A percentile compares a stretch with the other conserved stretches of the same genome.
Conservation (phyloP, 2,113 vertebrate genomes). For the Pseudonaja textilis region DNA sequence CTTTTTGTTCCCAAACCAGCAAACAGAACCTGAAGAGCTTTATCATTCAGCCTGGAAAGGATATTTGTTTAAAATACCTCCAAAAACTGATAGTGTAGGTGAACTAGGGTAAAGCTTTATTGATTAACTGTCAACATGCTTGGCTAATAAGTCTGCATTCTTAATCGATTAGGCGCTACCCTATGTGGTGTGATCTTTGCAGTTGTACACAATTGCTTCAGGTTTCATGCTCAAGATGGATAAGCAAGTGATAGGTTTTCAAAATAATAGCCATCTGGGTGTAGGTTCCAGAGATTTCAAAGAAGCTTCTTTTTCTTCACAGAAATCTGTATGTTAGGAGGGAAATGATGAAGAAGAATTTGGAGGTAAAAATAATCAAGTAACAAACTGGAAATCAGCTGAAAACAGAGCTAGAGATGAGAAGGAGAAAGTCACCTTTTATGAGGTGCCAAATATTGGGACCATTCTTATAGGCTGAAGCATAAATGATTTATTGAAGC, state of each 20-base stretch:
- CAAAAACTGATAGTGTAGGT: neutral
- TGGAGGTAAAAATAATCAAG: neutral
- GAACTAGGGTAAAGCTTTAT: constrained; percentile 28
- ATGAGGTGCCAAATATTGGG: neutral
- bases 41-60: neutral
- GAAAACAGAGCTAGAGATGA: neutral
- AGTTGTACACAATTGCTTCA: constrained; percentile 4
- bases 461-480: neutral
- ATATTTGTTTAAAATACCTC: neutral
- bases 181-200: constrained; percentile 29
- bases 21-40: neutral
- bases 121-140: constrained; percentile 42
- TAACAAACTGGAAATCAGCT: neutral
- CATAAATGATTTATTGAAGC: neutral
- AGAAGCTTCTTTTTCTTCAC: neutral
- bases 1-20: neutral
- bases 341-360: neutral
- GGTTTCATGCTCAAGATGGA: constrained; percentile 25
- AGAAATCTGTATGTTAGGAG: no score
- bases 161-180: constrained; percentile 38
- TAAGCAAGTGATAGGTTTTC: constrained; percentile 33
- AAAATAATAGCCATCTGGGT: constrained; percentile 10
- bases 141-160: constrained; percentile 32
- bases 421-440: neutral
- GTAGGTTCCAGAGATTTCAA: neutral